Base-by-base conservation (phyloP, 1,140 invertebrate species). In the Gryllus bimaculatus region DNA sequence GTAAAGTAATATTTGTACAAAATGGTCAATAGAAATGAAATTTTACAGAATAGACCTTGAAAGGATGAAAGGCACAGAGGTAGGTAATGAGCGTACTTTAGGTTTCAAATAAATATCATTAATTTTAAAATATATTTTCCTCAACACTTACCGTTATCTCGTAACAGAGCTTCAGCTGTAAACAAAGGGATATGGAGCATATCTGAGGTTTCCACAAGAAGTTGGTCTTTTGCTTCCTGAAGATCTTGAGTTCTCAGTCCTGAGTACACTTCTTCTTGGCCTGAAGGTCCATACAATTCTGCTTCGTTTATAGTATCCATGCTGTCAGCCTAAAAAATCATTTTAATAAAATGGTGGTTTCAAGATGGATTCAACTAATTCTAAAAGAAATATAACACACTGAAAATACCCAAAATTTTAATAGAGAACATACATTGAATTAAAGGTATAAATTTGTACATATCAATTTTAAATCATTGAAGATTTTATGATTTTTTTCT, bases 111-210 rank as follows among this genome's bases (percentile, higher is more conserved):
- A 39, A 39, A 39, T 39, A 39, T 39, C 26, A 39, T 39, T 39
- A 39, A 39, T 39, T 39, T 2, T 2, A 39, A 39, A 39, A 39
- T 39, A 39, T 39, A 39, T 39, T 39, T 39, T 39, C 26, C 1
- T 1, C 26, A n/a, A 13, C 76, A 81, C 82, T 83, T 86, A 92
- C 92, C 91, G 85, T 92, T 90, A 83, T 92, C 90, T 82, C 91
- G 85, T 15, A 93, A 86, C 21, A 93, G 84, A 76, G 91, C 91
- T 85, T 93, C 92, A 18, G 92, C 92, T 75, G 91, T 92, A 83
- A 93, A 93, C 15, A 93, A 85, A 6, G 91, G 91, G 66, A 93
- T 89, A 83, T 92, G 90, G 13, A 93, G 86, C 92, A 93, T 93
- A 84, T 93, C 92, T 26, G 92, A 91, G 15, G 92, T 93, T 84